Evolutionary conservation across 2,888 invertebrate genomes (phyloP).

Genomic region (Norana najaformis): DNA sequence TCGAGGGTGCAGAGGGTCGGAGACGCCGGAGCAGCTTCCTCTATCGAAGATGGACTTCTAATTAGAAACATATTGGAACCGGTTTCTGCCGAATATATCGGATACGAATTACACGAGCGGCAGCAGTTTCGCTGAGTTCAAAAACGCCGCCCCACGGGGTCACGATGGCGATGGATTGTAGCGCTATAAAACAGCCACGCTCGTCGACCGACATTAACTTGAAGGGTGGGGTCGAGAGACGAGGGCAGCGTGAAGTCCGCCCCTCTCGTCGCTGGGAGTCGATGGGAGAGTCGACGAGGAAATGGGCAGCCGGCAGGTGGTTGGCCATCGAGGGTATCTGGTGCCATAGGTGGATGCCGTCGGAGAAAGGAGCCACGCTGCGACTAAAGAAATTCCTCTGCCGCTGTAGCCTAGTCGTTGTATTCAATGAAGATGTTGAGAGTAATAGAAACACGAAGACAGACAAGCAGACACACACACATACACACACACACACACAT

Average conservation of each 20-base stretch:
- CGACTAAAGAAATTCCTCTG: not conserved
- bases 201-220: not conserved
- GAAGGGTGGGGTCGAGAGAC: not conserved
- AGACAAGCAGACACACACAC: too few relatives aligned
- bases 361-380: not conserved
- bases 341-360: not conserved
- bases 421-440: not conserved
- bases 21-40: not conserved
- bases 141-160: not conserved
- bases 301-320: not conserved
- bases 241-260: not conserved
- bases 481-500: too few relatives aligned
- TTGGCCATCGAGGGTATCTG: not conserved
- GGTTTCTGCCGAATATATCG: not conserved
- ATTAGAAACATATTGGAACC: slow-evolving; percentile 5
- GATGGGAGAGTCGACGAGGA: not conserved
- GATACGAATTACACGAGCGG: not conserved
- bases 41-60: not conserved
- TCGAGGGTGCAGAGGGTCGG: not conserved
- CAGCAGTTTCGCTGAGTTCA: not conserved
- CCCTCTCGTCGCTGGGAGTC: not conserved
- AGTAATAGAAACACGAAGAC: not conserved
- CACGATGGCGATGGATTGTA: not conserved
- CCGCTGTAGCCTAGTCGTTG: not conserved
- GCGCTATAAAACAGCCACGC: not conserved